Evolutionary conservation across 2,888 invertebrate species (phyloP).

Genomic region (Hedychridium roseum): DNA sequence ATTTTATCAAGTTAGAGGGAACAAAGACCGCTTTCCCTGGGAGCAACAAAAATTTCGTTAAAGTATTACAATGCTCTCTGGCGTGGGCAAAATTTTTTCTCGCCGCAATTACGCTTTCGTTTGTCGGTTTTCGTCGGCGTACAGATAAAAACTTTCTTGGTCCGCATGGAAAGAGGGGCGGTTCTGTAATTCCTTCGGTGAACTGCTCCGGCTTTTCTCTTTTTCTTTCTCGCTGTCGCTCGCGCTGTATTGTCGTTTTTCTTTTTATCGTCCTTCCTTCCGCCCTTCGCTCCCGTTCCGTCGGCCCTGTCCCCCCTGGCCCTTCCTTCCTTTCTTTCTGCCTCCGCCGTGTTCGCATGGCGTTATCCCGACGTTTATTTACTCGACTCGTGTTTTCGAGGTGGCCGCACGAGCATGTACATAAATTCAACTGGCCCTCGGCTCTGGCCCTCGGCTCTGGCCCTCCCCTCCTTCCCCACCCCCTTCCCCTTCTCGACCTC

Average conservation of each 20-base stretch:
- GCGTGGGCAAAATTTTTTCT: too few relatives aligned
- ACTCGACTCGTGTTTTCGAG: conserved; percentile 50
- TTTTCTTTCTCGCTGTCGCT: too few relatives aligned
- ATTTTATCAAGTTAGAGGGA: too few relatives aligned
- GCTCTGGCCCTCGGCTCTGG: conserved; percentile 6
- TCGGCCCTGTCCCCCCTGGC: conserved; percentile 7
- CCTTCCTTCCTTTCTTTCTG: conserved; percentile 11
- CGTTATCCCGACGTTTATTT: conserved; percentile 55
- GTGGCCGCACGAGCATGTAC: conserved; percentile 39
- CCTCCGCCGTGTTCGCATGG: conserved; percentile 14
- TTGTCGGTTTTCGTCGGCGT: too few relatives aligned
- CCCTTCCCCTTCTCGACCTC: conserved; percentile 11
- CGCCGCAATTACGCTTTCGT: too few relatives aligned
- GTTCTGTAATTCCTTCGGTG: too few relatives aligned
- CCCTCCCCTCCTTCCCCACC: conserved; percentile 7
- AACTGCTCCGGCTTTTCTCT: too few relatives aligned
- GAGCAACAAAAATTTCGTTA: too few relatives aligned
- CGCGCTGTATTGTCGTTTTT: background rate
- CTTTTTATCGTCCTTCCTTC: background rate
- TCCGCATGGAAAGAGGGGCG: too few relatives aligned
- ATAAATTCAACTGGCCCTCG: conserved; percentile 42
- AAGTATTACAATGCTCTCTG: too few relatives aligned
- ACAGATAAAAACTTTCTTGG: too few relatives aligned
- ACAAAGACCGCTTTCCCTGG: too few relatives aligned
- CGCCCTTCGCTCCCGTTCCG: background rate